Evolutionary conservation across 2,797 vertebrate species (phyloP).

Genomic region (Channa striata): DNA sequence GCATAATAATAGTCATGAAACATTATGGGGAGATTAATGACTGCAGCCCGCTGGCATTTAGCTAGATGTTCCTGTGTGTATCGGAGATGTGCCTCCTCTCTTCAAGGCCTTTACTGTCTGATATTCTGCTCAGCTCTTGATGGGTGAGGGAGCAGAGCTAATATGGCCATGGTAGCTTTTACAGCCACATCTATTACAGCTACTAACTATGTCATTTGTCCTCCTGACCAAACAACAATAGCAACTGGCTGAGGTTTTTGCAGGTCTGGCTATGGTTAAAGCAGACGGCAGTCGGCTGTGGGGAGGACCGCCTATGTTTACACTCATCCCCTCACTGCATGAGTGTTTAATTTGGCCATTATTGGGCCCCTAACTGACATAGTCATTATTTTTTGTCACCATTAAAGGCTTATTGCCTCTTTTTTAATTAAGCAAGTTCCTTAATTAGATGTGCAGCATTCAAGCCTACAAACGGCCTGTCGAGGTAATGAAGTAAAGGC

Average conservation of each 20-base stretch:
- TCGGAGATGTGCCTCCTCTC: slow-evolving; percentile 55
- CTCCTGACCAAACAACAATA: slow-evolving; percentile 66
- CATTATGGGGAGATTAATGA: slow-evolving; percentile 69
- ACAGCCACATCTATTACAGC: slow-evolving; percentile 70
- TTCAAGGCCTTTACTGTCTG: slow-evolving; percentile 63
- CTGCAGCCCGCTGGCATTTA: slow-evolving; percentile 63
- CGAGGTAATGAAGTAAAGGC: slow-evolving; percentile 75
- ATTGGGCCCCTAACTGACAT: slow-evolving; percentile 63
- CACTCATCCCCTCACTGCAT: slow-evolving; percentile 31
- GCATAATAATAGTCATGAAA: slow-evolving; percentile 66
- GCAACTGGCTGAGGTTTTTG: slow-evolving; percentile 24
- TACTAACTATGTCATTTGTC: slow-evolving; percentile 73
- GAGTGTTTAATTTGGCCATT: slow-evolving; percentile 77
- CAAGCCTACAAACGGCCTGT: slow-evolving; percentile 69
- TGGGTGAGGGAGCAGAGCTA: slow-evolving; percentile 64
- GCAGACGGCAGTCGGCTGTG: background rate
- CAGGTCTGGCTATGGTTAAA: slow-evolving; percentile 8
- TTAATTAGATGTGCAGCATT: slow-evolving; percentile 80
- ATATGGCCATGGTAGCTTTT: slow-evolving; percentile 56
- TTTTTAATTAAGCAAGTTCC: slow-evolving; percentile 83
- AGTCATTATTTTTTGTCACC: slow-evolving; percentile 76
- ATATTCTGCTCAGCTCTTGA: slow-evolving; percentile 55
- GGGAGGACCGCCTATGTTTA: slow-evolving; percentile 23
- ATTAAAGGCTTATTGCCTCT: slow-evolving; percentile 79
- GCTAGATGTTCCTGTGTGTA: slow-evolving; percentile 66